These are phyloP conservation scores for Propsilocerus akamusi DNA, from an alignment of 1,140 invertebrate genomes.

Conservation along the genomic window DNA sequence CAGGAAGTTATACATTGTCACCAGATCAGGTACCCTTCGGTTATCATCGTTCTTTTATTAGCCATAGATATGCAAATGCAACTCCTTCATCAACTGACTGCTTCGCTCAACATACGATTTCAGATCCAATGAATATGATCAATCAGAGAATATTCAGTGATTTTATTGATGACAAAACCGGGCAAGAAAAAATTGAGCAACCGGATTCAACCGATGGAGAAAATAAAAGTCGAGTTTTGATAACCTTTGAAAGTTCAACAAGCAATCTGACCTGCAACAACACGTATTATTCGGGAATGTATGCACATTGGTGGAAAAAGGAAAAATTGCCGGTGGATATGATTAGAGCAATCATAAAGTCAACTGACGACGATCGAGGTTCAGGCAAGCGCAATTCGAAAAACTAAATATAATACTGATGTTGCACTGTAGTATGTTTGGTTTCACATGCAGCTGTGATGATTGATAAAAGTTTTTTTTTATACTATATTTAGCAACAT, in stretches of 20 bases:
- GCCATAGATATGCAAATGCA: not conserved
- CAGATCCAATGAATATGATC: not conserved
- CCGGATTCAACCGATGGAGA: slow-evolving; percentile 8
- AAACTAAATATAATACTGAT: no score
- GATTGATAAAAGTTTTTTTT: no score
- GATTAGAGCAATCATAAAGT: slow-evolving; percentile 31
- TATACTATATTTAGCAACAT: no score
- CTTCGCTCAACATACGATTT: not conserved
- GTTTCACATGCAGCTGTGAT: no score
- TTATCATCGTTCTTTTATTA: not conserved
- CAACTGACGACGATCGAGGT: not conserved
- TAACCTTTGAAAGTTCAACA: slow-evolving; percentile 10
- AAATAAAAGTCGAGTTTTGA: not conserved
- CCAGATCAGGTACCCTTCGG: slow-evolving; percentile 32
- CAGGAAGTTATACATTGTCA: slow-evolving; percentile 52
- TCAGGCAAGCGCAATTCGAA: slow-evolving; percentile 8
- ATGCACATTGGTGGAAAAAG: slow-evolving; percentile 85
- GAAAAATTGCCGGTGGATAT: slow-evolving; percentile 50
- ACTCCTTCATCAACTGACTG: not conserved
- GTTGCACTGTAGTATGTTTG: slow-evolving; percentile 23
- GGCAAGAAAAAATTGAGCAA: no score
- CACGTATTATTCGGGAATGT: slow-evolving; percentile 61
- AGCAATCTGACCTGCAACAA: slow-evolving; percentile 5
- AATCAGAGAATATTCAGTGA: not conserved
- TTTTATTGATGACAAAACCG: no score